Percentiles rank a stretch among this genome's conserved stretches.
These are phyloP conservation scores for Neodiprion fabricii DNA, from an alignment of 1,140 invertebrate genomes.

Conservation along the genomic window DNA sequence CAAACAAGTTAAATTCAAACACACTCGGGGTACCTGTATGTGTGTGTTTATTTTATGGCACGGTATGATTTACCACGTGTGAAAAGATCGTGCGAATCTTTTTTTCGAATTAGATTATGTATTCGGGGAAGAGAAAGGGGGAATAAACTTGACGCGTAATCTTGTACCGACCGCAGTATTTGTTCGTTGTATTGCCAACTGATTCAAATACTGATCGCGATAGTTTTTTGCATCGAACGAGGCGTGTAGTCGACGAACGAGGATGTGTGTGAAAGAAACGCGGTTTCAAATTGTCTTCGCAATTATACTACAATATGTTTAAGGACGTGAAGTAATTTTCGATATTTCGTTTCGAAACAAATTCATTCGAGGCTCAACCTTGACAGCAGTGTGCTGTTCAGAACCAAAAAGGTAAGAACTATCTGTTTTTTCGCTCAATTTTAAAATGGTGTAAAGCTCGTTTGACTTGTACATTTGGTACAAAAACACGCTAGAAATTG, in stretches of 20 bases:
- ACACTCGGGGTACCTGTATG: too few relatives aligned
- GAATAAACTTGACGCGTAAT: too few relatives aligned
- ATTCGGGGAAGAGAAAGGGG: neutral
- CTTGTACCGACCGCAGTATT: too few relatives aligned
- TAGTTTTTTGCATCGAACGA: too few relatives aligned
- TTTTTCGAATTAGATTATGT: neutral
- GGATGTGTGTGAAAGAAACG: slow-evolving; percentile 1
- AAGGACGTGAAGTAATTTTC: neutral
- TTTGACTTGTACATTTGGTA: too few relatives aligned
- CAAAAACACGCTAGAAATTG: too few relatives aligned
- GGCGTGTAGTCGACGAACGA: neutral
- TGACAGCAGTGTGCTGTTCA: neutral
- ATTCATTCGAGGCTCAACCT: neutral
- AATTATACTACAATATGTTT: neutral
- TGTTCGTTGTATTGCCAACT: too few relatives aligned
- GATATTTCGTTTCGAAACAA: neutral
- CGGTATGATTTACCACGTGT: neutral
- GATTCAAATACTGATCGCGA: too few relatives aligned
- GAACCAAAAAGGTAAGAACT: neutral
- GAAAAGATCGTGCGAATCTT: neutral
- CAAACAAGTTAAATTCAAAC: neutral
- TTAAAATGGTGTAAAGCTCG: too few relatives aligned
- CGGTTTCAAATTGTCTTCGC: neutral
- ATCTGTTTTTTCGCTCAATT: too few relatives aligned
- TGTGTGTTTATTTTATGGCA: neutral